Evolutionary conservation across 1,140 invertebrate genomes (phyloP).

Genomic region (Oryzaephilus surinamensis): DNA sequence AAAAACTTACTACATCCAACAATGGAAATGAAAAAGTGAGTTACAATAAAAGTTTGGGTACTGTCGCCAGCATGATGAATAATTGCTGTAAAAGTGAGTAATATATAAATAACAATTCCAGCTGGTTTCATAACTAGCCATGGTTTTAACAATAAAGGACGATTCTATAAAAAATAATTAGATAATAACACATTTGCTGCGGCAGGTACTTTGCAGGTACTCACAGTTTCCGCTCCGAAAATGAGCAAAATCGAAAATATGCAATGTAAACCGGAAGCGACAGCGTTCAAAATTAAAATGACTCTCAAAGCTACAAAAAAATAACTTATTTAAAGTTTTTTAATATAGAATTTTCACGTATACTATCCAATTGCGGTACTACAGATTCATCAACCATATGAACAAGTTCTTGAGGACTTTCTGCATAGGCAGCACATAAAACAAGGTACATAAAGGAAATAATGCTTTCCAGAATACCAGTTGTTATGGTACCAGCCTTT

Average conservation of each 20-base stretch:
- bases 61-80: conserved; percentile 22
- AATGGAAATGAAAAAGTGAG: conserved; percentile 21
- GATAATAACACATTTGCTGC: not conserved
- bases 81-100: conserved; percentile 24
- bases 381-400: conserved; percentile 28
- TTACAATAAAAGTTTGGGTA: conserved; percentile 21
- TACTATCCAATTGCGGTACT: conserved; percentile 23
- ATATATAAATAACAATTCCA: conserved; percentile 20
- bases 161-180: conserved; percentile 19
- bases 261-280: conserved; percentile 25
- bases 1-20: conserved; percentile 19
- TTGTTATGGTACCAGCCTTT: conserved; percentile 29
- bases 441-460: conserved; percentile 29
- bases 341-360: conserved; percentile 8
- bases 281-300: conserved; percentile 26
- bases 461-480: conserved; percentile 29
- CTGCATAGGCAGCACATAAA: conserved; percentile 28
- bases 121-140: conserved; percentile 28
- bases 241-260: conserved; percentile 29
- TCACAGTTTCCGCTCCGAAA: conserved; percentile 31
- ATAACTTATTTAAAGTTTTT: not conserved
- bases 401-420: conserved; percentile 31
- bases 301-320: conserved; percentile 23
- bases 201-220: conserved; percentile 8
- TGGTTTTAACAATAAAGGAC: conserved; percentile 27